Evolutionary conservation across 2,888 invertebrate genomes (phyloP).

Genomic region (Galerucella calmariensis): DNA sequence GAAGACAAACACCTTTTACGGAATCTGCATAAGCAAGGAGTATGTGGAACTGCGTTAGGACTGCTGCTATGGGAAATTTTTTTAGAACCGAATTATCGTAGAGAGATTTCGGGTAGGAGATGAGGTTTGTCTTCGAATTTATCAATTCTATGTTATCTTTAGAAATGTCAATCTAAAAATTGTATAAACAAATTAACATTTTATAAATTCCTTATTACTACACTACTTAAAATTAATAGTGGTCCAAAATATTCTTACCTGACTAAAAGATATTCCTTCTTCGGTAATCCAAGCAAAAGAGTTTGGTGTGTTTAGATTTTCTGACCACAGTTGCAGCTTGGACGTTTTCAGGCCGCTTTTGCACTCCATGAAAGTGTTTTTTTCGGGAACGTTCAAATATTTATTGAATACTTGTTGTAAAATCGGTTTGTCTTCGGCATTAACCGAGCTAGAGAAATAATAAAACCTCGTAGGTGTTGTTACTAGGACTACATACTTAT

Average conservation of each 20-base stretch:
- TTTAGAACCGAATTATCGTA: conserved; percentile 59
- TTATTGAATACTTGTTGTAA: conserved; percentile 83
- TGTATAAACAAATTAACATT: too few relatives aligned
- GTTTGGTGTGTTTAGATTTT: conserved; percentile 76
- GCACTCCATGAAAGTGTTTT: conserved; percentile 75
- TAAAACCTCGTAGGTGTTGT: conserved; percentile 87
- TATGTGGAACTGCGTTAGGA: conserved; percentile 91
- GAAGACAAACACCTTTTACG: conserved; percentile 84
- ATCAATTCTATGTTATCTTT: conserved; percentile 67
- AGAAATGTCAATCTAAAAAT: conserved; percentile 67
- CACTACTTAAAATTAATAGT: neutral
- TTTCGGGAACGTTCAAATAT: conserved; percentile 79
- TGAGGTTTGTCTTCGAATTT: conserved; percentile 65
- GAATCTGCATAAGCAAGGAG: conserved; percentile 85
- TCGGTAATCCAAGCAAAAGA: conserved; percentile 91
- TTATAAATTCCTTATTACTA: neutral
- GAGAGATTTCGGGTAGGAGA: conserved; percentile 61
- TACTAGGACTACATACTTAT: conserved; percentile 84
- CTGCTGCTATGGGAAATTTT: conserved; percentile 76
- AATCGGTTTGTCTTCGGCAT: conserved; percentile 81
- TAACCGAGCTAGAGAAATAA: conserved; percentile 85
- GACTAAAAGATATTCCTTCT: conserved; percentile 82
- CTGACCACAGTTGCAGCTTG: conserved; percentile 80
- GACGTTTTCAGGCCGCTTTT: conserved; percentile 77
- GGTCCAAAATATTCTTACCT: conserved; percentile 67